A percentile compares a stretch with the other conserved stretches of the same genome.
These are phyloP conservation scores for Ifrita kowaldi DNA, from an alignment of 2,113 vertebrate genomes.

Conservation along the genomic window DNA sequence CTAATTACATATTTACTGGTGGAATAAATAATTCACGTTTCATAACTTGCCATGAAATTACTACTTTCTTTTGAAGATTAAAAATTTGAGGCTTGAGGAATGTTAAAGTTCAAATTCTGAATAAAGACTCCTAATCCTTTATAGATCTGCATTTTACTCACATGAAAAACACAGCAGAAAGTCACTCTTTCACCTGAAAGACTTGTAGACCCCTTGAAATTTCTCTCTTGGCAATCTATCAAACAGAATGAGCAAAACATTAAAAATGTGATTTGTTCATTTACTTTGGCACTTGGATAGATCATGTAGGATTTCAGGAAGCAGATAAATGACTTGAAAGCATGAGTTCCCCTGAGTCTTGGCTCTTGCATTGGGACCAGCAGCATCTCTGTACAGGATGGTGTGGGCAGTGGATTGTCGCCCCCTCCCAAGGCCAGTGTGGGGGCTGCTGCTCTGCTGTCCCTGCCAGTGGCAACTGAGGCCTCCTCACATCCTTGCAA, in stretches of 20 bases:
- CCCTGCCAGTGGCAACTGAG: not conserved
- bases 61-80: constrained; percentile 64
- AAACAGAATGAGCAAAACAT: not conserved
- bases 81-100: constrained; percentile 36
- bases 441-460: not conserved
- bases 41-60: constrained; percentile 54
- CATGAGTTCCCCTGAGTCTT: not conserved
- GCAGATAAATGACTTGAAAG: not conserved
- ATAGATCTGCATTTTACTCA: constrained; percentile 5
- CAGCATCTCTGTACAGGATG: not conserved
- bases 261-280: constrained; percentile 13
- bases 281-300: not conserved
- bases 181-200: not conserved
- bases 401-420: not conserved
- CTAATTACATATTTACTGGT: constrained; percentile 61
- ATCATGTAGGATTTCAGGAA: not conserved
- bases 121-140: constrained; percentile 52
- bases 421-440: not conserved
- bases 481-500: not conserved
- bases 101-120: constrained; percentile 57
- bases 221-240: constrained; percentile 44
- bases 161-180: constrained; percentile 36
- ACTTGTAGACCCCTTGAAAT: constrained; percentile 29
- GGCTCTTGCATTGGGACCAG: not conserved
- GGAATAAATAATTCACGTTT: constrained; percentile 69